Evolutionary conservation across 2,888 invertebrate genomes (phyloP).

Genomic region (Epinotia brunnichana): DNA sequence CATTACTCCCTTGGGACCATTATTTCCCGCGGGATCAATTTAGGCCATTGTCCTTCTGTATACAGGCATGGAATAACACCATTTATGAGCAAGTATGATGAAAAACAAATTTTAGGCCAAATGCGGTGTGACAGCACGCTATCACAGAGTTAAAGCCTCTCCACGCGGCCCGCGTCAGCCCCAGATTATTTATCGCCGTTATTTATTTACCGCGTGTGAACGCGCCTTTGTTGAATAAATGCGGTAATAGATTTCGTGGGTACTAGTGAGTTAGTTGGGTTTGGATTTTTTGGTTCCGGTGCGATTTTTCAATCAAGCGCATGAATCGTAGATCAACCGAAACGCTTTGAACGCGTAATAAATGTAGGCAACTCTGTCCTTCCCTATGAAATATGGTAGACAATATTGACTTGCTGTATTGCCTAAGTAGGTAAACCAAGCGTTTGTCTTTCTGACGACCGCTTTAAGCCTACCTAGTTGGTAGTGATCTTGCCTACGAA

Average conservation of each 20-base stretch:
- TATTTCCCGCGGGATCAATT: no score
- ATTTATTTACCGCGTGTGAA: slow-evolving; percentile 63
- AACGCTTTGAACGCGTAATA: neutral
- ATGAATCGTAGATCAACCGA: neutral
- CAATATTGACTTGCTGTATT: no score
- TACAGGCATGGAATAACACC: no score
- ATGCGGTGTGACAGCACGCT: slow-evolving; percentile 58
- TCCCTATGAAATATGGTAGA: neutral
- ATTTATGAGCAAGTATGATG: no score
- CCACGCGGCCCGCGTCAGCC: slow-evolving; percentile 73
- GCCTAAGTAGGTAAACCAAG: no score
- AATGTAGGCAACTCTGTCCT: neutral
- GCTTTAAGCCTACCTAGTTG: no score
- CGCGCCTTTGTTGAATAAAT: slow-evolving; percentile 40
- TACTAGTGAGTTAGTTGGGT: slow-evolving; percentile 28
- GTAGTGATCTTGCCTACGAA: no score
- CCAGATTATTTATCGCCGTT: slow-evolving; percentile 79
- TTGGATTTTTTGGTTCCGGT: slow-evolving; percentile 1
- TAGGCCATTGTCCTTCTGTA: no score
- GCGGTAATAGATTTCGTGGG: slow-evolving; percentile 38
- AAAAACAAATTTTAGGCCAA: neutral
- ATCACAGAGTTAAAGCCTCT: slow-evolving; percentile 71
- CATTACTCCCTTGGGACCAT: no score
- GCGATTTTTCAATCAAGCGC: slow-evolving; percentile 33
- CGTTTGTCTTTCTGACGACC: no score